Conservation (phyloP, 1,140 invertebrate genomes). For the Meloidogyne exigua region DNA sequence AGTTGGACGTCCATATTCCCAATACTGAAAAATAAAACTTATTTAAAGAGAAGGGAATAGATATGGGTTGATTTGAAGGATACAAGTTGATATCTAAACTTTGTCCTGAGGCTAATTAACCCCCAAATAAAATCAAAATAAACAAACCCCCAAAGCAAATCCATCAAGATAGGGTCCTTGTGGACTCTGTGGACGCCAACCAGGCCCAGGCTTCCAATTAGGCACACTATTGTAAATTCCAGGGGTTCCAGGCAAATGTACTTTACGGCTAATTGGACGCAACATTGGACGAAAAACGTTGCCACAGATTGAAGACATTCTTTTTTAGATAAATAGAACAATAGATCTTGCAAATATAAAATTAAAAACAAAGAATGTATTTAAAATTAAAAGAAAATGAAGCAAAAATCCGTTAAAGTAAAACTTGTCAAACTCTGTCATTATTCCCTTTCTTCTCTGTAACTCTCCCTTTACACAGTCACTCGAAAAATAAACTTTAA, state of each 20-base stretch:
- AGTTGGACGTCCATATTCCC: constrained; percentile 7
- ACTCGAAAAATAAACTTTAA: too few species aligned
- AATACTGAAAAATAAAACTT: constrained; percentile 5
- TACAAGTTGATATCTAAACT: too few species aligned
- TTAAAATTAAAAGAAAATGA: background rate
- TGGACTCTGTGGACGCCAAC: constrained; percentile 43
- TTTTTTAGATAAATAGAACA: background rate
- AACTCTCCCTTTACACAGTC: background rate
- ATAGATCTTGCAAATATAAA: background rate
- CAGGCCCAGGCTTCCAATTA: constrained; percentile 33
- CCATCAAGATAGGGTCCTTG: constrained; percentile 44
- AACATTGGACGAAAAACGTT: constrained; percentile 32
- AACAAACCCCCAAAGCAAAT: constrained; percentile 50
- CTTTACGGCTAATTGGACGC: constrained; percentile 35
- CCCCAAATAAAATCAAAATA: too few species aligned
- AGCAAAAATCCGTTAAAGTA: too few species aligned
- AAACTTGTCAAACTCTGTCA: background rate
- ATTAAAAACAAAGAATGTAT: background rate
- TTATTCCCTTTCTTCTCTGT: constrained; percentile 4
- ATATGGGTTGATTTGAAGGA: too few species aligned
- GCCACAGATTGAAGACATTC: constrained; percentile 12
- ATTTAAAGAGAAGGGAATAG: too few species aligned
- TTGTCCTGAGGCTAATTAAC: too few species aligned
- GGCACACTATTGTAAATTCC: constrained; percentile 27
- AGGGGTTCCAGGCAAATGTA: constrained; percentile 28